Conservation (phyloP, 2,888 invertebrate genomes). For the Drosophila multiciliata region DNA sequence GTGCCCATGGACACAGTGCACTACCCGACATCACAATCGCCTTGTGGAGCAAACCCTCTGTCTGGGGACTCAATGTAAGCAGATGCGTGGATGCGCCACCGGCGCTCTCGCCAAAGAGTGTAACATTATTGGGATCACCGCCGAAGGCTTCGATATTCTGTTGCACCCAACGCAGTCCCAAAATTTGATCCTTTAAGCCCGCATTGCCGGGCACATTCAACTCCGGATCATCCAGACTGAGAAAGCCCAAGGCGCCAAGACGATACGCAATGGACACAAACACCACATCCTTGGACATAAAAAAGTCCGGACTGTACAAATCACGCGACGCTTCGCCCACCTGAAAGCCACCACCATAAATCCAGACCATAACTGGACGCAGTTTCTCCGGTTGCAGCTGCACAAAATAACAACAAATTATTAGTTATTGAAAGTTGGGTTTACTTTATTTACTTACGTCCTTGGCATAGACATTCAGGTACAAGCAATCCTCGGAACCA, state of each 20-base stretch:
- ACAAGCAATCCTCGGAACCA: constrained; percentile 86
- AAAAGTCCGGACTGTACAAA: constrained; percentile 85
- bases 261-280: constrained; percentile 86
- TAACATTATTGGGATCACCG: constrained; percentile 86
- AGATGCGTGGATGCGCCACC: constrained; percentile 85
- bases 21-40: constrained; percentile 83
- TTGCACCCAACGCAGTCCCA: constrained; percentile 86
- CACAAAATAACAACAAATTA: neutral
- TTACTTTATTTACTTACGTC: constrained; percentile 69
- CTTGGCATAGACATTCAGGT: constrained; percentile 85
- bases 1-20: constrained; percentile 81
- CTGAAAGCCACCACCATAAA: constrained; percentile 86
- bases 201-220: constrained; percentile 86
- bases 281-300: constrained; percentile 85
- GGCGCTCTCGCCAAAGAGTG: constrained; percentile 86
- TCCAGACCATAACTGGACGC: constrained; percentile 85
- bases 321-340: constrained; percentile 85
- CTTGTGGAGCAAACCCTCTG: constrained; percentile 83
- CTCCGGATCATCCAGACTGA: constrained; percentile 85
- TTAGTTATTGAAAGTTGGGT: neutral
- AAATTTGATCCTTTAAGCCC: constrained; percentile 86
- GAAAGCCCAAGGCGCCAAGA: constrained; percentile 86
- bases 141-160: constrained; percentile 85
- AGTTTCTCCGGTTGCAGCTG: constrained; percentile 73
- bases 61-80: constrained; percentile 85